Evolutionary conservation across 35 echinoderm and acorn worm species (phyloP), one percentile per base, ranked within the genome.

Genomic region (Lytechinus variegatus): DNA sequence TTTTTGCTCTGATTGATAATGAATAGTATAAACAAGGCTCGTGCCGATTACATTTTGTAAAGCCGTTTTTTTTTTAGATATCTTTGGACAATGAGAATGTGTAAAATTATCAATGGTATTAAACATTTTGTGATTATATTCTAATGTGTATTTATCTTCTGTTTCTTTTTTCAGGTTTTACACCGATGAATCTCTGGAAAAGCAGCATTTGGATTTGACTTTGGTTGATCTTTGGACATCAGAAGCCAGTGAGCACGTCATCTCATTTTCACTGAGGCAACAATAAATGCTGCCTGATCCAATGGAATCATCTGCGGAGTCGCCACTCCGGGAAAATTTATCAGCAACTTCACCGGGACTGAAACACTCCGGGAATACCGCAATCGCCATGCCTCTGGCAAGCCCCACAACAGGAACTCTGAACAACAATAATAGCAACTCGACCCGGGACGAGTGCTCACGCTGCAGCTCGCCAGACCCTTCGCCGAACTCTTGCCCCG

Each of bases 231-330:
- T 7, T 19, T 79, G 19, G 66, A 79, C 24, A 79, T 27, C 16
- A n/a, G 16, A 79, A 79, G 66, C 66, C 66, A 79, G 66, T 7
- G 66, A 24, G 66, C 66, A 79, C 33, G 33, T 1, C 21, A 21
- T 79, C 66, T 79, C 16, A 79, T 79, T 24, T 79, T 24, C 33
- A 24, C 5, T 79, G 1, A 79, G 92, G 52, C 10, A 53, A 55
- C n/a, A 57, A 93, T 93, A 93, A 93, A 93, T 93, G 92, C 92
- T 93, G 57, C 92, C 92, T 53, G 92, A 93, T 10, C 92, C 55
- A 9, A 93, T 93, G 92, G 92, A 93, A 57, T 93, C 92, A 57
- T 55, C 92, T 29, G 92, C 92, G 92, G 92, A 54, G 13, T 93
- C 92, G 92, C 92, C 92, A 93, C 92, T 57, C 53, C 92, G 92